Evolutionary conservation across 2,888 invertebrate genomes (phyloP).

Genomic region (Drosophila vallismaia): DNA sequence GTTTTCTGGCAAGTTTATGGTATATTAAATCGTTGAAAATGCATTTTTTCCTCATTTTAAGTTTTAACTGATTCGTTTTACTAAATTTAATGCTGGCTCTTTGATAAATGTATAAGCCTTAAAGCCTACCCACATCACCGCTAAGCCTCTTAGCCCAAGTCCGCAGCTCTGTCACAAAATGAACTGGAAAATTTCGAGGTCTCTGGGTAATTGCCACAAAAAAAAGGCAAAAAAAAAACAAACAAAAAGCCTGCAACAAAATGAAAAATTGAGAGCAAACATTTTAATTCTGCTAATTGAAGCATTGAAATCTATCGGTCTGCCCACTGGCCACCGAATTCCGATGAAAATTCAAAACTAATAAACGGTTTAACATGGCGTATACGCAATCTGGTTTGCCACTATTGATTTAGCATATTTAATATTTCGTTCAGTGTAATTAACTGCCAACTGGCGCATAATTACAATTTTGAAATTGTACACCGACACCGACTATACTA

Average conservation of each 20-base stretch:
- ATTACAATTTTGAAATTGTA: conserved; percentile 48
- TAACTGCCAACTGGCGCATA: conserved; percentile 40
- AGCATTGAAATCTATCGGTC: conserved; percentile 16
- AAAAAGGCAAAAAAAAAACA: conserved; percentile 8
- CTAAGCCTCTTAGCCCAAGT: conserved; percentile 40
- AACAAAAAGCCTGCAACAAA: conserved; percentile 1
- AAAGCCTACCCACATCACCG: conserved; percentile 28
- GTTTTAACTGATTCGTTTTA: conserved; percentile 19
- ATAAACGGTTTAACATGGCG: conserved; percentile 58
- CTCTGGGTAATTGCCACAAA: conserved; percentile 29
- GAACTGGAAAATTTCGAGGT: conserved; percentile 34
- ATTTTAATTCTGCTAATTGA: conserved; percentile 49
- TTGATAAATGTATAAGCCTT: conserved; percentile 30
- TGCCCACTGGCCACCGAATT: not conserved
- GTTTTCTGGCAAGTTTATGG: not conserved
- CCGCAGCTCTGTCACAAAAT: conserved; percentile 20
- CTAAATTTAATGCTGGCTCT: conserved; percentile 7
- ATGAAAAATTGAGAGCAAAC: conserved; percentile 19
- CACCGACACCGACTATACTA: not conserved
- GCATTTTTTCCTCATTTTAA: not conserved
- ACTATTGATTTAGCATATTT: conserved; percentile 37
- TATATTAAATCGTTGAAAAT: conserved; percentile 4
- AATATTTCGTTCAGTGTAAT: conserved; percentile 40
- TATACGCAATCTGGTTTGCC: conserved; percentile 55
- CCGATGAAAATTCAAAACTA: conserved; percentile 42